Conservation (phyloP, 2,113 vertebrate species). For the Mola mola region DNA sequence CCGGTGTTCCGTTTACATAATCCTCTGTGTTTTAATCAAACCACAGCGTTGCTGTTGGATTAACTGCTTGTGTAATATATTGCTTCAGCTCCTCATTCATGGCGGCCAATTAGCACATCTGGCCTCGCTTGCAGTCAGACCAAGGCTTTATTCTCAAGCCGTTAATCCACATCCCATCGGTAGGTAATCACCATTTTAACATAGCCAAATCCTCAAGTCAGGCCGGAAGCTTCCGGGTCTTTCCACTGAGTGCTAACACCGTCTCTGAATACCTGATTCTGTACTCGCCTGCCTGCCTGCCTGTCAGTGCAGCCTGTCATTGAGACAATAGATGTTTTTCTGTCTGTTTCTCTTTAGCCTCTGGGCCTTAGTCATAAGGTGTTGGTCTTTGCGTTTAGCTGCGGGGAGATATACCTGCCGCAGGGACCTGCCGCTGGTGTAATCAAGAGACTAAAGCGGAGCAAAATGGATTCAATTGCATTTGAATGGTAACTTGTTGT, state of each 20-base stretch:
- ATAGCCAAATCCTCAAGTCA: conserved; percentile 21
- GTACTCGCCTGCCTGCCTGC: conserved; percentile 8
- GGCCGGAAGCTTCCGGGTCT: conserved; percentile 21
- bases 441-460: conserved; percentile 7
- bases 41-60: conserved; percentile 11
- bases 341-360: conserved; percentile 52
- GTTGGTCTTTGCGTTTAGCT: conserved; percentile 44
- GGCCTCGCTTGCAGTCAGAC: conserved; percentile 22
- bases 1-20: neutral
- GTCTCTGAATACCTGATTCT: conserved; percentile 34
- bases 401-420: conserved; percentile 44
- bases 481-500: conserved; percentile 1
- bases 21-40: conserved; percentile 34
- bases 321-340: conserved; percentile 71
- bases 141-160: conserved; percentile 19
- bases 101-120: conserved; percentile 50
- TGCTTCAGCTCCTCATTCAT: conserved; percentile 13
- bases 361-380: conserved; percentile 57
- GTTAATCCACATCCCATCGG: conserved; percentile 37
- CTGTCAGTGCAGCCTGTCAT: conserved; percentile 49
- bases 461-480: conserved; percentile 24
- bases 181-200: conserved; percentile 40
- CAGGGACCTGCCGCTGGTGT: conserved; percentile 8
- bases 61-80: conserved; percentile 32
- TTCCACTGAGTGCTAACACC: conserved; percentile 13